These are phyloP conservation scores for Linepithema humile DNA, from an alignment of 1,140 invertebrate genomes.

Conservation along the genomic window DNA sequence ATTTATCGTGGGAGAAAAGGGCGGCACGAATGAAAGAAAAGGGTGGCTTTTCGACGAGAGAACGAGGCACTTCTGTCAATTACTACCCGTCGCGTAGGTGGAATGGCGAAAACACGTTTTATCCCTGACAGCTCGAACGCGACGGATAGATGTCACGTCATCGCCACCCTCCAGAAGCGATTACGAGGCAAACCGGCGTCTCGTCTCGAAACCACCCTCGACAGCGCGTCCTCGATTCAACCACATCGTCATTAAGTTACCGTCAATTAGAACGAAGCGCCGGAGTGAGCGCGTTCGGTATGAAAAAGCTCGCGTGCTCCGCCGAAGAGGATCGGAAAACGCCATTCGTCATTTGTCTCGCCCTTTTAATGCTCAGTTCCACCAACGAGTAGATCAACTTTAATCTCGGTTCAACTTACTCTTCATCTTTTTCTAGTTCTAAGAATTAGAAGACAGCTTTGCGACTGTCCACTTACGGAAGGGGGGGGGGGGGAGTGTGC, in stretches of 20 bases:
- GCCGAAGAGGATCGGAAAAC: conserved; percentile 40
- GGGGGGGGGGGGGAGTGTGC: neutral
- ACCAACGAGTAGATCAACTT: neutral
- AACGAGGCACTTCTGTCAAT: conserved; percentile 57
- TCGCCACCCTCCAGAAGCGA: conserved; percentile 60
- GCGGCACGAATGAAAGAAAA: conserved; percentile 48
- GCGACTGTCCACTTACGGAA: too few species aligned
- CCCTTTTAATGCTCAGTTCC: neutral
- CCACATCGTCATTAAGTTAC: conserved; percentile 32
- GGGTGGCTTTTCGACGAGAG: conserved; percentile 50
- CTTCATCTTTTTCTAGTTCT: too few species aligned
- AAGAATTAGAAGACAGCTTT: too few species aligned
- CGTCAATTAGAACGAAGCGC: conserved; percentile 45
- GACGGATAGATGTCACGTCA: conserved; percentile 61
- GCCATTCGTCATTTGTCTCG: conserved; percentile 30
- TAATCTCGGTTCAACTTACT: too few species aligned
- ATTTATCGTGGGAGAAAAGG: conserved; percentile 52
- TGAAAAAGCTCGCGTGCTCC: conserved; percentile 51
- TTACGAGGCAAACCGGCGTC: conserved; percentile 52
- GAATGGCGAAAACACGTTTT: conserved; percentile 51
- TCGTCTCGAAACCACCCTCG: conserved; percentile 36
- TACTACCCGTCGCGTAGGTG: conserved; percentile 47
- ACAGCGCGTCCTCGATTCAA: conserved; percentile 24
- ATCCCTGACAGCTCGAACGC: conserved; percentile 31
- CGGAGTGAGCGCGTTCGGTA: neutral